phyloP scores from a whole-genome alignment of 2,113 vertebrate genomes.

The Raja brachyura region DNA sequence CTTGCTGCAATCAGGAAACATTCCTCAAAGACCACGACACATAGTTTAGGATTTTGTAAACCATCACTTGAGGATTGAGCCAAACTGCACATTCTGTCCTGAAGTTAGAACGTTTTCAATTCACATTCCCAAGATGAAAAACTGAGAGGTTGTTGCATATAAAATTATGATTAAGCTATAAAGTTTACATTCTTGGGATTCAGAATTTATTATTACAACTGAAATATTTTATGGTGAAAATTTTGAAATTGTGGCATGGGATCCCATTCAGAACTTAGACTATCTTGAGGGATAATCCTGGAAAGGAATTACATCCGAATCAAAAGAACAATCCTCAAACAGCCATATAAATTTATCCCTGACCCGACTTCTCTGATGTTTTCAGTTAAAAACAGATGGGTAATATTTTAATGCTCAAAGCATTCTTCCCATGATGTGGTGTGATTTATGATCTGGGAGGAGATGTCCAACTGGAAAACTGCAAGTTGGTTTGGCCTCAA shows the following conservation, averaged over 20 bases:
- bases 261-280: slow-evolving; percentile 8
- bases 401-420: slow-evolving; percentile 14
- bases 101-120: neutral
- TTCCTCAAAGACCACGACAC: neutral
- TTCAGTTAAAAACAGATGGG: slow-evolving; percentile 37
- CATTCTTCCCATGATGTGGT: neutral
- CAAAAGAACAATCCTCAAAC: neutral
- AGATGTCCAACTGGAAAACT: neutral
- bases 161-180: neutral
- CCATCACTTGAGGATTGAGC: neutral
- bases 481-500: neutral
- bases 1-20: neutral
- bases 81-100: neutral
- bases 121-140: neutral
- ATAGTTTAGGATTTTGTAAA: neutral
- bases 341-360: neutral
- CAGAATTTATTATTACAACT: neutral
- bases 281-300: neutral
- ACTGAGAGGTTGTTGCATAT: neutral
- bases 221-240: neutral
- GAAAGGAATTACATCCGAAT: slow-evolving; percentile 14
- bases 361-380: neutral
- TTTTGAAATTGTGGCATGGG: neutral
- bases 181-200: neutral
- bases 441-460: slow-evolving; percentile 11